Evolutionary conservation across 2,888 invertebrate species (phyloP).

Genomic region (Ornithoptera alexandrae): DNA sequence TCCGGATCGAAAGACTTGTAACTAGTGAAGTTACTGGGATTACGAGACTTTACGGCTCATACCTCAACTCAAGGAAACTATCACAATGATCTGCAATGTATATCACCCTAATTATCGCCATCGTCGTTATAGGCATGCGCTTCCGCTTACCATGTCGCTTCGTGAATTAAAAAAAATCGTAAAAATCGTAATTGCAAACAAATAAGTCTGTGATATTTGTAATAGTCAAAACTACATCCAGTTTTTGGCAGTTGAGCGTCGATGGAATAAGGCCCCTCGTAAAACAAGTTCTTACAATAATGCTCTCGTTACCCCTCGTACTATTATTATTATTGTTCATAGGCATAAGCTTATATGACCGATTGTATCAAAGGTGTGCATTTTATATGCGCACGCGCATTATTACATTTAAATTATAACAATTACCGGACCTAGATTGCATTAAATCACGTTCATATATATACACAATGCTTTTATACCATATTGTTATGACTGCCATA

Average conservation of each 20-base stretch:
- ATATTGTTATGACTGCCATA: background rate
- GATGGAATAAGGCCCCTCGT: conserved; percentile 11
- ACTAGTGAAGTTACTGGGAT: too few species aligned
- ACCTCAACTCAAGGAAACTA: too few species aligned
- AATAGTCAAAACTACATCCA: conserved; percentile 1
- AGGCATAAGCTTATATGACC: conserved; percentile 16
- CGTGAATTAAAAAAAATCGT: too few species aligned
- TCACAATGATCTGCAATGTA: too few species aligned
- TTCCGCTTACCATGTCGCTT: too few species aligned
- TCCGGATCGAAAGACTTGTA: too few species aligned
- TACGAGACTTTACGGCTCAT: too few species aligned
- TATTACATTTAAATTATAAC: conserved; percentile 24
- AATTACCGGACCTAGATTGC: conserved; percentile 23
- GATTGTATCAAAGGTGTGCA: conserved; percentile 17
- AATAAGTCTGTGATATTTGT: background rate
- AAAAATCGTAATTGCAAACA: background rate
- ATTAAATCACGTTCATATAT: conserved; percentile 24
- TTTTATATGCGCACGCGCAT: conserved; percentile 20
- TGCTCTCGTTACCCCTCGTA: conserved; percentile 17
- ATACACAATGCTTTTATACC: background rate
- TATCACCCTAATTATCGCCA: too few species aligned
- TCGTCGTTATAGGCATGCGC: too few species aligned
- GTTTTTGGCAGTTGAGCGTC: background rate
- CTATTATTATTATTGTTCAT: conserved; percentile 22
- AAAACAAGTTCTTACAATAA: conserved; percentile 13